Evolutionary conservation across 2,797 vertebrate genomes (phyloP).

Genomic region (Nothura maculosa): DNA sequence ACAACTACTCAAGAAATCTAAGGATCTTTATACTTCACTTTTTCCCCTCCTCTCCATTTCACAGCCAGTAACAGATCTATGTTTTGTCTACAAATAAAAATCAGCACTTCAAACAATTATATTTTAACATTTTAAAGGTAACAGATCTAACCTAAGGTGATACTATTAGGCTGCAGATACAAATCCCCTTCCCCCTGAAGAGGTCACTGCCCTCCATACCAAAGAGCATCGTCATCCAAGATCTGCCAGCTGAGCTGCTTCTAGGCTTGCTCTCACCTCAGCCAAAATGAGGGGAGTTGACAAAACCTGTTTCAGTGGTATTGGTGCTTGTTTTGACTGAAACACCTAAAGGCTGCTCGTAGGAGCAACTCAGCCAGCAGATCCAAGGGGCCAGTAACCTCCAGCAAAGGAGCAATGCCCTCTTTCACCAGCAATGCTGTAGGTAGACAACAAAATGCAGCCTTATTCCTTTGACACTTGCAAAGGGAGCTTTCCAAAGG

Average conservation of each 20-base stretch:
- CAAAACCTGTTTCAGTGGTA: not conserved
- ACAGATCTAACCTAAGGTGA: not conserved
- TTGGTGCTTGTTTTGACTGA: not conserved
- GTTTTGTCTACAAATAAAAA: not conserved
- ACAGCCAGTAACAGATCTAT: not conserved
- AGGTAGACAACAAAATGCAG: not conserved
- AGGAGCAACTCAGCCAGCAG: constrained; percentile 29
- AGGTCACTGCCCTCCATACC: constrained; percentile 27
- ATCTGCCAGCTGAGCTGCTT: constrained; percentile 28
- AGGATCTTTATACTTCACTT: not conserved
- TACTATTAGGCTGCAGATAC: not conserved
- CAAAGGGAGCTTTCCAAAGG: not conserved
- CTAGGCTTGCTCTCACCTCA: not conserved
- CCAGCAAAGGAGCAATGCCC: not conserved
- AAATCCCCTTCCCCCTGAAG: constrained; percentile 3
- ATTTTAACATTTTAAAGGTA: not conserved
- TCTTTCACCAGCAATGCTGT: not conserved
- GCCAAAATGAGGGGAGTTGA: not conserved
- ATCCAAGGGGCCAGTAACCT: not conserved
- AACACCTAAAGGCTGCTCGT: not conserved
- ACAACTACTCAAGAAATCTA: not conserved
- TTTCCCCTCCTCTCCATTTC: not conserved
- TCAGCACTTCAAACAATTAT: not conserved
- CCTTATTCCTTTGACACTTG: not conserved
- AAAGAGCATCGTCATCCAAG: not conserved